These are phyloP conservation scores for Polietes domitor DNA, from an alignment of 2,888 invertebrate genomes.

Conservation along the genomic window DNA sequence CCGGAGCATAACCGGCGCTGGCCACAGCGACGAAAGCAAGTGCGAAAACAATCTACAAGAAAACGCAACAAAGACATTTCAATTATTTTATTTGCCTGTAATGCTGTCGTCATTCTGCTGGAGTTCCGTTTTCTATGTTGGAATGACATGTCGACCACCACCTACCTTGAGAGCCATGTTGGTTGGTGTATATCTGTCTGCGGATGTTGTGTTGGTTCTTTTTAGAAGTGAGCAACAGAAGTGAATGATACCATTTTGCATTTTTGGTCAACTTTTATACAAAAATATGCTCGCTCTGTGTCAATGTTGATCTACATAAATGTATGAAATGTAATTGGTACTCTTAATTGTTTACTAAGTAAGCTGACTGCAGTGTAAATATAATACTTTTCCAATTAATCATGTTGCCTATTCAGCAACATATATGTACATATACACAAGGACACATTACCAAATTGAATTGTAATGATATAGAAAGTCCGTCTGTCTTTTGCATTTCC, in stretches of 20 bases:
- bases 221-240: slow-evolving; percentile 68
- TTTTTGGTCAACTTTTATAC: slow-evolving; percentile 71
- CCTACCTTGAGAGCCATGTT: slow-evolving; percentile 72
- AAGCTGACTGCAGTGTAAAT: too few species aligned
- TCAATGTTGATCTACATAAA: background rate
- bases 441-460: too few species aligned
- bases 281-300: slow-evolving; percentile 27
- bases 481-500: too few species aligned
- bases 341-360: too few species aligned
- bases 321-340: too few species aligned
- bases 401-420: too few species aligned
- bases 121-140: background rate
- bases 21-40: slow-evolving; percentile 74
- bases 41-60: slow-evolving; percentile 58
- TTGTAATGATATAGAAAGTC: too few species aligned
- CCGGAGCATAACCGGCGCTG: slow-evolving; percentile 72
- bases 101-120: background rate
- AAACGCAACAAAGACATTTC: slow-evolving; percentile 5
- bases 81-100: background rate
- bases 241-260: slow-evolving; percentile 72
- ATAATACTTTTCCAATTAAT: too few species aligned
- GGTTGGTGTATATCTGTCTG: slow-evolving; percentile 19
- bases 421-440: too few species aligned
- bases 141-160: background rate
- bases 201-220: slow-evolving; percentile 64